Base-by-base conservation (phyloP, 2,888 invertebrate genomes). In the Epinotia nisella region DNA sequence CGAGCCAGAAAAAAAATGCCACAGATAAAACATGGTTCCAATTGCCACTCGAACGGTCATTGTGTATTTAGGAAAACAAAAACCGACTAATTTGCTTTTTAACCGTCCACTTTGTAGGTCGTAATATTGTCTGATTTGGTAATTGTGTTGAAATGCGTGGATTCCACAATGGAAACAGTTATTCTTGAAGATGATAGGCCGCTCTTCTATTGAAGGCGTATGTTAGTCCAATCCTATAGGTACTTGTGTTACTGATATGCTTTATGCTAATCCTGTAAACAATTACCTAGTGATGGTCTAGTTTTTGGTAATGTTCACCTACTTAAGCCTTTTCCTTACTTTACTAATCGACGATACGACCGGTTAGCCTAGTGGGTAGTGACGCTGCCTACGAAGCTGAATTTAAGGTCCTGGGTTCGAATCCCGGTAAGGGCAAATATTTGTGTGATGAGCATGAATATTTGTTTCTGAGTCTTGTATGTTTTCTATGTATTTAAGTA, bases 31-130 rank as follows among this genome's bases (percentile, higher is more conserved):
- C 80, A 55, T 55, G 62, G 73, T 70, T 58, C 70, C 65, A 74
- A 71, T 71, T 70, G 74, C 71, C 83, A 81, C 83, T 79, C 86
- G 77, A 87, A 79, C 82, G 85, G 85, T 82, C 85, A 90, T 88
- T 88, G 87, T 89, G 82, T 82, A 80, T 82, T 86, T 87, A 85
- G 77, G 82, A 84, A 92, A 92, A 92, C 91, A 93, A 92, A 88
- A 84, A 67, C 83, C 78, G 79, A 76, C 87, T 90, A 88, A 91
- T 83, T 81, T 79, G 61, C 73, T 65, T 66, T 73, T 64, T 58
- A 68, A 75, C 66, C 74, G 72, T 72, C 49, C 67, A 58, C 74
- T 85, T 89, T 85, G 77, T 76, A 73, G 80, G 79, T 75, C 78
- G 78, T 78, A n/a, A n/a, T n/a, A 81, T 84, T 78, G 75, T 74